Evolutionary conservation across 2,888 invertebrate species (phyloP), one percentile per base, ranked within the genome.

Genomic region (Ommatoiulus sabulosus): DNA sequence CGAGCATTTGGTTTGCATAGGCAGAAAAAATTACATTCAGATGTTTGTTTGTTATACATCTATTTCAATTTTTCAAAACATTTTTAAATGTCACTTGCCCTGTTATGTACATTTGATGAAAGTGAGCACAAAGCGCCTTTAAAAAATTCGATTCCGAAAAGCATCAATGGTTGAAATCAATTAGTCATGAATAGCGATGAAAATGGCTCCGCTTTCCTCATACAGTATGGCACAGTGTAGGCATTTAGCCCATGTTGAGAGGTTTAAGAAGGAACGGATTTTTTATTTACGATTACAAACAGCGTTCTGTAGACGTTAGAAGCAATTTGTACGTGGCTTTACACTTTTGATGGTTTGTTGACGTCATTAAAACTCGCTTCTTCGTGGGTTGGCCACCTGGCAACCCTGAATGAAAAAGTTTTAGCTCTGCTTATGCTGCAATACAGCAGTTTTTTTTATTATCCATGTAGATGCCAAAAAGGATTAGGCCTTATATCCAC

Each of bases 341-440:
- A 8, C 72, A n/a, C n/a, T n/a, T 72, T 72, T 72, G 72, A 72
- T 72, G 72, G 72, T 72, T 72, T 72, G 72, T 72, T 72, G 72
- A 72, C 72, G 72, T 72, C 72, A 72, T 72, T 72, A 72, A 72
- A 72, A 72, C 24, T 24, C 3, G 24, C 72, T 72, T 72, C 8
- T 24, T 24, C 24, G 72, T 8, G 8, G 24, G 72, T 20, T 24
- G 20, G 24, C 24, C 72, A 72, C 72, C 72, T 72, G 72, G 72
- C 24, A 72, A 24, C 72, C 20, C 12, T 46, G 12, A 46, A 46
- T 8, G 12, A 52, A 57, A 72, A 72, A 24, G 46, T 12, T 46
- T 24, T 20, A 24, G 72, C 24, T 72, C 8, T 24, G 0, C 24
- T 24, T 72, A 72, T 72, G 72, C 72, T 20, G 10, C 57, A 8